Conservation (phyloP, 2,888 invertebrate genomes). For the Neoascia interrupta region DNA sequence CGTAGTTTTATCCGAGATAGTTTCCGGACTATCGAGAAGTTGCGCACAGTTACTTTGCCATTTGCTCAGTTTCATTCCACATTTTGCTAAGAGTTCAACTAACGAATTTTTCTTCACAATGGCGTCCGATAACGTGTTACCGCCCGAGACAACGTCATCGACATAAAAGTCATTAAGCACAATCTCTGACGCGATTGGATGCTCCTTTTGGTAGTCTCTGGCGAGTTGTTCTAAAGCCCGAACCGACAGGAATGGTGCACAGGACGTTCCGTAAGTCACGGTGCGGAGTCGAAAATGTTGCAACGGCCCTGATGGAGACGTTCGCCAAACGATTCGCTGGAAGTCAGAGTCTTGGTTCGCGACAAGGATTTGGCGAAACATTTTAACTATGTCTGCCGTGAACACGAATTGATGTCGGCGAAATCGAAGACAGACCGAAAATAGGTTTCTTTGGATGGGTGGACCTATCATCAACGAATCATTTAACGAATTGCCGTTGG, state of each 20-base stretch:
- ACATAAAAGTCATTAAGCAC: slow-evolving; percentile 49
- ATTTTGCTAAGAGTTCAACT: slow-evolving; percentile 5
- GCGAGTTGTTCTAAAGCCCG: slow-evolving; percentile 50
- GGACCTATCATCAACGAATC: not conserved
- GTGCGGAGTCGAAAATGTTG: slow-evolving; percentile 50
- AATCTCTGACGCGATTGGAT: slow-evolving; percentile 41
- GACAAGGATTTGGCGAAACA: not conserved
- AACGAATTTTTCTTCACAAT: slow-evolving; percentile 2
- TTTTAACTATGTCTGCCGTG: not conserved
- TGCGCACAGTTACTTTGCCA: slow-evolving; percentile 14
- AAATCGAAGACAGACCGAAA: slow-evolving; percentile 12
- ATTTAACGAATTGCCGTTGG: not conserved
- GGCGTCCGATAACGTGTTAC: slow-evolving; percentile 15
- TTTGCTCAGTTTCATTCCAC: slow-evolving; percentile 32
- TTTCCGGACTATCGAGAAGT: no score
- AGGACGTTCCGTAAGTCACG: slow-evolving; percentile 64
- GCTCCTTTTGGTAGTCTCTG: slow-evolving; percentile 10
- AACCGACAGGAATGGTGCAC: slow-evolving; percentile 57
- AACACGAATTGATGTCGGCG: slow-evolving; percentile 13
- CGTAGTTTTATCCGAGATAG: no score
- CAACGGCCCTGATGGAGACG: not conserved
- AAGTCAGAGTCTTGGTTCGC: not conserved
- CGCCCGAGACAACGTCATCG: slow-evolving; percentile 19
- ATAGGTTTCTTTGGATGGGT: slow-evolving; percentile 2
- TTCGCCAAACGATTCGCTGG: slow-evolving; percentile 6